These are phyloP conservation scores for Ceratitis capitata DNA, from an alignment of 1,140 invertebrate species.

Conservation along the genomic window DNA sequence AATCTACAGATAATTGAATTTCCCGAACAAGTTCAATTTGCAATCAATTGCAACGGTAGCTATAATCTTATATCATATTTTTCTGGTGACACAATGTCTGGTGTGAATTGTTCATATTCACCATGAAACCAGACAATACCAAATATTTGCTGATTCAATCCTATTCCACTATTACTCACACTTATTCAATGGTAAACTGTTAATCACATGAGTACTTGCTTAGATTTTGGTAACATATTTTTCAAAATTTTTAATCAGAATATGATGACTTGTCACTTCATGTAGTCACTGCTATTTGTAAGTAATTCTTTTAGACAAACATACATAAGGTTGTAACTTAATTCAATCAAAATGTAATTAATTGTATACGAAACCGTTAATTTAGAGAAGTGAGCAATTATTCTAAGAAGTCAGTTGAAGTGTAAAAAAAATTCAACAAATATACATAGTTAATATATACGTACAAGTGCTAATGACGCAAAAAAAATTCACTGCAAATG, in stretches of 20 bases:
- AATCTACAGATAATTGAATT: too few relatives aligned
- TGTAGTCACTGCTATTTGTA: not conserved
- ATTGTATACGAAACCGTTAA: not conserved
- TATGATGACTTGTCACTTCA: not conserved
- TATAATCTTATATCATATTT: not conserved
- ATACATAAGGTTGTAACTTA: not conserved
- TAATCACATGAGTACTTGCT: not conserved
- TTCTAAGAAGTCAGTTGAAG: not conserved
- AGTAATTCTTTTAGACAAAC: not conserved
- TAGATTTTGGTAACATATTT: not conserved
- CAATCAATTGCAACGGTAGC: not conserved
- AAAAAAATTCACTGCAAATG: not conserved
- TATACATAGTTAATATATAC: not conserved
- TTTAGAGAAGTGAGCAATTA: not conserved
- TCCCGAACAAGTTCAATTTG: not conserved
- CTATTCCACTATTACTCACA: not conserved
- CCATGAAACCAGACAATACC: not conserved
- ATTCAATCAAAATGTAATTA: not conserved
- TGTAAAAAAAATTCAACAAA: not conserved
- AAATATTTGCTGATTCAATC: not conserved
- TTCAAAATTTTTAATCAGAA: not conserved
- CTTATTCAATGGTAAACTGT: not conserved
- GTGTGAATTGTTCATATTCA: not conserved
- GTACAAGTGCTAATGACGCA: not conserved
- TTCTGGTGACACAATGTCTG: slow-evolving; percentile 17